phyloP scores from a whole-genome alignment of 37 sponge, comb jelly and placozoan genomes.

The Hexactinellida sp. region DNA sequence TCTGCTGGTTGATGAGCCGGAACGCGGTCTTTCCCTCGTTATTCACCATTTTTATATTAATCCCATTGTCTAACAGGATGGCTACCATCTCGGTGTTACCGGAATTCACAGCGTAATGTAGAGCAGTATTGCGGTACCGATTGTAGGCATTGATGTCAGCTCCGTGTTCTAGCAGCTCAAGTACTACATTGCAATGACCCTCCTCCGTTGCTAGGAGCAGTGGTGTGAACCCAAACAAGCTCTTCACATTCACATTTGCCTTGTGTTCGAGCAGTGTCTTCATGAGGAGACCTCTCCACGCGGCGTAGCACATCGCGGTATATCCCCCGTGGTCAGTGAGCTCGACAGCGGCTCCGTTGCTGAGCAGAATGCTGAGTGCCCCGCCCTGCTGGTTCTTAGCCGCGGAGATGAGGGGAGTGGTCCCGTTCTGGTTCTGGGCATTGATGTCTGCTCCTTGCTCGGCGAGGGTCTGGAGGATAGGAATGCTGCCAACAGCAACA shows the following conservation, averaged over 20 bases:
- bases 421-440: not conserved
- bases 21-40: not conserved
- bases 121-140: not conserved
- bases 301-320: not conserved
- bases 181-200: not conserved
- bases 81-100: not conserved
- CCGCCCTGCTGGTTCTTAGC: constrained; percentile 4
- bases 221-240: constrained; percentile 2
- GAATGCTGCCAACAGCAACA: not conserved
- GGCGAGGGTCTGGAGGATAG: not conserved
- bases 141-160: not conserved
- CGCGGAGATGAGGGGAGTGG: not conserved
- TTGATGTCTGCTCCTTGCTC: not conserved
- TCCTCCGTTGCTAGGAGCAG: constrained; percentile 4
- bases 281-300: not conserved
- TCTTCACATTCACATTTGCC: constrained; percentile 11
- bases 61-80: not conserved
- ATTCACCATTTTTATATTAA: not conserved
- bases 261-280: not conserved
- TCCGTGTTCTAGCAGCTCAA: not conserved
- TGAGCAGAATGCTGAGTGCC: not conserved
- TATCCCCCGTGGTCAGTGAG: not conserved
- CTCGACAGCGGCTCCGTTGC: not conserved
- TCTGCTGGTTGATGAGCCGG: not conserved
- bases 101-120: not conserved